phyloP scores from a whole-genome alignment of 2,113 vertebrate species.

The Xenopus laevis region DNA sequence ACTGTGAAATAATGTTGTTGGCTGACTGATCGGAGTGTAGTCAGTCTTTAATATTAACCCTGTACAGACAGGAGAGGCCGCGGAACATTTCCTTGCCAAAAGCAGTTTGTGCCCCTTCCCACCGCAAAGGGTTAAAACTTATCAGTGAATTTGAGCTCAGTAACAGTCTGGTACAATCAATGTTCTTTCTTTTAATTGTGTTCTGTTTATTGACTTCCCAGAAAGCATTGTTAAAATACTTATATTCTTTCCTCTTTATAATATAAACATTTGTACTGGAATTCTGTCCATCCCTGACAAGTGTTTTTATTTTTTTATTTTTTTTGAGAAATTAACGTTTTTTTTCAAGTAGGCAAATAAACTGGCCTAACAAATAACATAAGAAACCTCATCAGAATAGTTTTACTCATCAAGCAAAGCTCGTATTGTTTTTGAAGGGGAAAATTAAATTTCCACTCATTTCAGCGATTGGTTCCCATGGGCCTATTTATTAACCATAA shows the following conservation, averaged over 20 bases:
- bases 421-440: too few relatives aligned
- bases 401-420: too few relatives aligned
- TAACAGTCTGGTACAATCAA: conserved; percentile 52
- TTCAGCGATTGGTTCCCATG: not conserved
- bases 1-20: conserved; percentile 64
- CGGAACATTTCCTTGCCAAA: not conserved
- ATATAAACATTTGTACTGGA: conserved; percentile 53
- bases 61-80: not conserved
- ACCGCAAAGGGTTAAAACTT: conserved; percentile 23
- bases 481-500: not conserved
- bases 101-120: not conserved
- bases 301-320: conserved; percentile 13
- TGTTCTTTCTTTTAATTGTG: conserved; percentile 56
- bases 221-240: conserved; percentile 47
- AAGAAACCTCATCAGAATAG: too few relatives aligned
- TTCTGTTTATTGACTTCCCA: conserved; percentile 49
- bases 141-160: conserved; percentile 55
- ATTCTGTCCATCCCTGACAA: conserved; percentile 45
- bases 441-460: not conserved
- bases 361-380: too few relatives aligned
- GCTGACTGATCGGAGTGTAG: conserved; percentile 50
- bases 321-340: too few relatives aligned
- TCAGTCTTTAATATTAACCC: conserved; percentile 63
- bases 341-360: too few relatives aligned
- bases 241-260: conserved; percentile 52